Base-by-base conservation (phyloP, 92 coral and sea anemone genomes). In the Plumapathes pennacea region DNA sequence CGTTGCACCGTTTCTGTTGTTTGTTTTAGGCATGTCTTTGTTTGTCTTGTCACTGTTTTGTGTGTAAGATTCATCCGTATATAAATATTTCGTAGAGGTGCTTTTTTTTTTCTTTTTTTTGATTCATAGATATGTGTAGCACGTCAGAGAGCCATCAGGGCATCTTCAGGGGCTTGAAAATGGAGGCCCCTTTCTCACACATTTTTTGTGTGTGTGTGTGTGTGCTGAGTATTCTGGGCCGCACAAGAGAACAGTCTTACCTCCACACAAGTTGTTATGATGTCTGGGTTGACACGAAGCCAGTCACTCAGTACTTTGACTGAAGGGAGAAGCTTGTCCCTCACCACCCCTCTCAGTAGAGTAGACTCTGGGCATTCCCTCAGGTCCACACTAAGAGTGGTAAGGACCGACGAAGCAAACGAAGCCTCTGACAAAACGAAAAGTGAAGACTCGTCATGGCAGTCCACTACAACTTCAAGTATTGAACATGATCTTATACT, bases 261-360 rank as follows among this genome's bases (percentile, higher is more conserved):
- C 96, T 84, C 96, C 15, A 87, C 90, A 47, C 99, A 94, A 18
- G 88, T 88, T n/a, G 85, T 50, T 14, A 85, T 74, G 44, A 83
- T 67, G 32, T 94, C 95, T 24, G 88, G 85, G 60, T 94, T 88
- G 49, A 78, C 80, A 46, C 85, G 56, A 41, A 94, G 87, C 99
- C 99, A 94, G 76, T 94, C 97, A 48, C 85, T 78, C 69, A 78
- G 50, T 28, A 89, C 80, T 50, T 94, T 94, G 57, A 94, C 55
- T 1, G 96, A 88, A 22, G 90, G 84, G 8, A 94, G 53, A 3
- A 94, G 80, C 43, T 83, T 82, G 38, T 84, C 92, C 20, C 78
- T 82, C 1, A 77, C 85, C 11, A 80, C 59, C 32, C 73, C 77
- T 39, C 68, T 85, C 58, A 85, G 25, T 40, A 85, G 28, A 22